Base-by-base conservation (phyloP, 1,140 invertebrate genomes). In the Mactra quadrangularis region DNA sequence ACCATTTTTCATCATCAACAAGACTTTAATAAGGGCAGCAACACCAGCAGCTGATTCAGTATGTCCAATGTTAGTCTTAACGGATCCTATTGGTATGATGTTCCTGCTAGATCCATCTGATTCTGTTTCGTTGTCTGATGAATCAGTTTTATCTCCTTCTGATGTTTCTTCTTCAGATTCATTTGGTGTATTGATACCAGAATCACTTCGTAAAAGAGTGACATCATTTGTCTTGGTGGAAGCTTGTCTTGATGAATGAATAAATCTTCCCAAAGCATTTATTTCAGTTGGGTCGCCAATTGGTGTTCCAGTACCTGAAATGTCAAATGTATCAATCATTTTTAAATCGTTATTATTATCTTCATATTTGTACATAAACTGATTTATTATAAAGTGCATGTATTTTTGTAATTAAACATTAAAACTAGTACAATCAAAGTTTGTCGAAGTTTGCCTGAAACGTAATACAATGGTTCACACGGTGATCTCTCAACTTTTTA, bases 251-350 rank as follows among this genome's bases (percentile, higher is more conserved):
- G 38, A 6, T 15, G 38, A 6, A 15, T 41, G 38, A 7, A 41
- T 38, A 50, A 52, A 57, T 52, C 59, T n/a, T 29, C 70, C 71
- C 22, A 88, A 52, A 13, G 85, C 74, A 31, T 87, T 87, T 0
- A 97, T 95, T 94, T 99, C 98, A 92, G 98, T 96, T 0, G 98
- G 97, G 94, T 99, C 98, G 25, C 98, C 98, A 96, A 89, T 92
- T 87, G 93, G 94, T 0, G 98, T 99, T 52, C 98, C 98, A 3
- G 98, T 99, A 29, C 98, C 98, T 88, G 57, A 19, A 85, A 53
- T 53, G n/a, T n/a, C n/a, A n/a, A n/a, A n/a, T n/a, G n/a, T n/a
- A n/a, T n/a, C n/a, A n/a, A n/a, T n/a, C n/a, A n/a, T n/a, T n/a
- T n/a, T n/a, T n/a, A n/a, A n/a, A n/a, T n/a, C n/a, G n/a, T n/a